Evolutionary conservation across 2,888 invertebrate genomes (phyloP).

Genomic region (Orchesellides sinensis): DNA sequence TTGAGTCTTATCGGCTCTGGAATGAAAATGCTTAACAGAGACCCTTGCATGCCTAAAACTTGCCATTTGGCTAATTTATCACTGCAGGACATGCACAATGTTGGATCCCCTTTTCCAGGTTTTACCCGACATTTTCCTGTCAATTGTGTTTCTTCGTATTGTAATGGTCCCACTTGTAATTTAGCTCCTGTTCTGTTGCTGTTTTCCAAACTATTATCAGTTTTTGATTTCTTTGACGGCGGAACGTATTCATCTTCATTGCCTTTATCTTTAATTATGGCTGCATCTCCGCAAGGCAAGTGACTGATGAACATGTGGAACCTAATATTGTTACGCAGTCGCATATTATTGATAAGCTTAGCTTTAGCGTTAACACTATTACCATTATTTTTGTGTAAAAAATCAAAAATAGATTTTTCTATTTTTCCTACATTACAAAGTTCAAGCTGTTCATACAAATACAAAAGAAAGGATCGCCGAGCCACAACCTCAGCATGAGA

Average conservation of each 20-base stretch:
- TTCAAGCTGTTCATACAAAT: conserved; percentile 83
- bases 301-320: conserved; percentile 93
- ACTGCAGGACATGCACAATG: conserved; percentile 94
- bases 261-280: conserved; percentile 81
- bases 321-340: conserved; percentile 80
- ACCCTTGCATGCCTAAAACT: conserved; percentile 89
- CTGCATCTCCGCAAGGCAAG: conserved; percentile 95
- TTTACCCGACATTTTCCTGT: conserved; percentile 88
- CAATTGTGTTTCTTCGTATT: conserved; percentile 81
- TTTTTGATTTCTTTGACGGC: conserved; percentile 51
- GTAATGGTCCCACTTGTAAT: conserved; percentile 54
- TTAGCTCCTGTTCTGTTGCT: conserved; percentile 90
- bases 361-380: neutral
- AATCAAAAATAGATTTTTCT: conserved; percentile 51
- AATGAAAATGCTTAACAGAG: conserved; percentile 84
- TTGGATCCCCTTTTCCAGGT: conserved; percentile 93
- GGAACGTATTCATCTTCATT: conserved; percentile 3
- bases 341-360: conserved; percentile 76
- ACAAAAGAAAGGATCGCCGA: conserved; percentile 88
- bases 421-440: conserved; percentile 73
- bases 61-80: conserved; percentile 96
- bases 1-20: conserved; percentile 83
- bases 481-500: conserved; percentile 95
- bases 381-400: neutral
- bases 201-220: conserved; percentile 3